These are phyloP conservation scores for Oreochromis spilurus DNA, from an alignment of 2,113 vertebrate genomes.

Conservation along the genomic window DNA sequence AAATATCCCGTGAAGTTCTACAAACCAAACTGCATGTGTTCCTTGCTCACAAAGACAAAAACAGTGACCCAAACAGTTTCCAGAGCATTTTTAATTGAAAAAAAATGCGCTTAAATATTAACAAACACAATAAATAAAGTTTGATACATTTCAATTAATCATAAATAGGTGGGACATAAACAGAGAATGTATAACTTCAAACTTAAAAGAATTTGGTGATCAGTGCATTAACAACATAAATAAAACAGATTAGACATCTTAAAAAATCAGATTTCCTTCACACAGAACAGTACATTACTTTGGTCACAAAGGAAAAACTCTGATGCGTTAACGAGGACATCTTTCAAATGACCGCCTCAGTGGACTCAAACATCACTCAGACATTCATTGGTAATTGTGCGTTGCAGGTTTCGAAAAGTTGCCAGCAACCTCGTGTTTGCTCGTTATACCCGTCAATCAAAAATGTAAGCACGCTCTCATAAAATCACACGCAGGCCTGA, in stretches of 20 bases:
- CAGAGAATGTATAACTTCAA: constrained; percentile 1
- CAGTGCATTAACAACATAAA: constrained; percentile 29
- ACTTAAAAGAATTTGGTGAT: neutral
- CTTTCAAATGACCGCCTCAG: neutral
- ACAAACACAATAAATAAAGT: constrained; percentile 41
- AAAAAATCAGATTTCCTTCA: neutral
- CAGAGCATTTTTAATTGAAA: constrained; percentile 53
- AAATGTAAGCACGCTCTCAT: neutral
- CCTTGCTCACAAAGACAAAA: neutral
- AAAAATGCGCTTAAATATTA: constrained; percentile 35
- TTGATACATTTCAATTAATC: constrained; percentile 15
- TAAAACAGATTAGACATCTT: constrained; percentile 19
- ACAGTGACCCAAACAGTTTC: neutral
- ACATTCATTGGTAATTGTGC: neutral
- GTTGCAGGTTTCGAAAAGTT: constrained; percentile 23
- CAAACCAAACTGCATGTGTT: neutral
- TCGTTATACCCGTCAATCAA: neutral
- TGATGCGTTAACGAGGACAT: constrained; percentile 14
- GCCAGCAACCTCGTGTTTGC: constrained; percentile 17
- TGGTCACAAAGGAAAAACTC: constrained; percentile 55
- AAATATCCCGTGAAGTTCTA: neutral
- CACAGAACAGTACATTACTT: constrained; percentile 54
- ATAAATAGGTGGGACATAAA: constrained; percentile 20
- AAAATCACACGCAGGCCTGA: neutral
- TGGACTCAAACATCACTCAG: neutral